Evolutionary conservation across 37 sponge, comb jelly and placozoan species (phyloP).

Genomic region (Lycopodina hypogea): DNA sequence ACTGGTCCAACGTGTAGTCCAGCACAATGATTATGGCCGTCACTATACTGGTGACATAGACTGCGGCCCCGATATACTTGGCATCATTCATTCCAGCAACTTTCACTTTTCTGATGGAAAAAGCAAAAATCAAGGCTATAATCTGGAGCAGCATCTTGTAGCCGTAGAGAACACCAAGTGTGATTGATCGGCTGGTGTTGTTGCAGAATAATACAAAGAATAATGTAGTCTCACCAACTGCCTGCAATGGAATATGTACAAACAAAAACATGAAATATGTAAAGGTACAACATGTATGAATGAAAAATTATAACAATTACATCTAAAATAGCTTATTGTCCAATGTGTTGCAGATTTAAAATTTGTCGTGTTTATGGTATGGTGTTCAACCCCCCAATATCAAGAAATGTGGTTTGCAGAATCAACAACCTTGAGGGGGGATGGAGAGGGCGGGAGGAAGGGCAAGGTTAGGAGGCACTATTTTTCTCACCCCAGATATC

Average conservation of each 20-base stretch:
- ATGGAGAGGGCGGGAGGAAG: too few species aligned
- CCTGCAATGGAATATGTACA: background rate
- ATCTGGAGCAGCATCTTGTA: conserved; percentile 46
- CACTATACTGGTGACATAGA: conserved; percentile 46
- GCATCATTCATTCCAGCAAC: conserved; percentile 51
- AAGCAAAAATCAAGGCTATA: conserved; percentile 36
- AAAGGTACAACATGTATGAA: background rate
- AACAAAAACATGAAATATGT: background rate
- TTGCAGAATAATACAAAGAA: conserved; percentile 30
- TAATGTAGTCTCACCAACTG: background rate
- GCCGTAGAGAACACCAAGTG: conserved; percentile 41
- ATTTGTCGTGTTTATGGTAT: too few species aligned
- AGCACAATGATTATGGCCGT: conserved; percentile 21
- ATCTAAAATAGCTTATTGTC: too few species aligned
- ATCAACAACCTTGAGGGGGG: too few species aligned
- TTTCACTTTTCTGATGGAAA: conserved; percentile 51
- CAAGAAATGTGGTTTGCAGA: too few species aligned
- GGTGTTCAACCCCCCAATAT: too few species aligned
- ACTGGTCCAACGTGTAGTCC: conserved; percentile 16
- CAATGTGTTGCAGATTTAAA: too few species aligned
- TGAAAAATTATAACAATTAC: background rate
- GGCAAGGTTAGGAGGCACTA: background rate
- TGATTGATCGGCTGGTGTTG: background rate
- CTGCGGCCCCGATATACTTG: conserved; percentile 34
- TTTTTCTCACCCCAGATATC: conserved; percentile 5